Conservation (phyloP, 2,797 vertebrate genomes). For the Coregonus suidteri region DNA sequence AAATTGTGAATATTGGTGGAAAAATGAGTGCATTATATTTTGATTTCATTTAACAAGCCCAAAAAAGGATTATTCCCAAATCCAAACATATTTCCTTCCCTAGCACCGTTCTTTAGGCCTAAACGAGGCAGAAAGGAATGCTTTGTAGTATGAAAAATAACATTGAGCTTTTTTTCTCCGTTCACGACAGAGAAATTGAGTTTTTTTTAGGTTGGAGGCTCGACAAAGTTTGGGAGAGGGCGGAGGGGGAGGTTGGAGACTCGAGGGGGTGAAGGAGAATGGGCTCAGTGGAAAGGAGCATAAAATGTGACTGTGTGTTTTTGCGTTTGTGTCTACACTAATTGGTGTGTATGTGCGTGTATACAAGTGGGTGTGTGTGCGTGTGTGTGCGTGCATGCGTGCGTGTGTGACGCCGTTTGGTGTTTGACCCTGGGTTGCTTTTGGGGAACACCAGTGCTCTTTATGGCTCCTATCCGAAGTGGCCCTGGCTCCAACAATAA, state of each 20-base stretch:
- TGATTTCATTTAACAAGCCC: too few relatives aligned
- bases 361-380: neutral
- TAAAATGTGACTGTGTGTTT: slow-evolving; percentile 28
- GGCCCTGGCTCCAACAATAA: neutral
- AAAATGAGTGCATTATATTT: too few relatives aligned
- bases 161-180: slow-evolving; percentile 52
- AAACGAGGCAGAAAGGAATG: slow-evolving; percentile 65
- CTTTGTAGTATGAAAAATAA: slow-evolving; percentile 46
- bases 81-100: too few relatives aligned
- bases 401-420: neutral
- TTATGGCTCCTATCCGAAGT: neutral
- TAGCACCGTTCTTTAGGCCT: neutral
- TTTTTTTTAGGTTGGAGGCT: slow-evolving; percentile 12
- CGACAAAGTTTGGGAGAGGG: neutral
- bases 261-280: neutral
- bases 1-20: too few relatives aligned
- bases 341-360: neutral
- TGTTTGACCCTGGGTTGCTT: neutral
- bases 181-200: neutral
- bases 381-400: neutral
- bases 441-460: neutral
- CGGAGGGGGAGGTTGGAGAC: slow-evolving; percentile 10
- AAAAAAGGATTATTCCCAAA: too few relatives aligned
- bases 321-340: slow-evolving; percentile 17
- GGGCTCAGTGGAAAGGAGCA: slow-evolving; percentile 8